Conservation (phyloP, 2,888 invertebrate species). For the Diarsia mendica region DNA sequence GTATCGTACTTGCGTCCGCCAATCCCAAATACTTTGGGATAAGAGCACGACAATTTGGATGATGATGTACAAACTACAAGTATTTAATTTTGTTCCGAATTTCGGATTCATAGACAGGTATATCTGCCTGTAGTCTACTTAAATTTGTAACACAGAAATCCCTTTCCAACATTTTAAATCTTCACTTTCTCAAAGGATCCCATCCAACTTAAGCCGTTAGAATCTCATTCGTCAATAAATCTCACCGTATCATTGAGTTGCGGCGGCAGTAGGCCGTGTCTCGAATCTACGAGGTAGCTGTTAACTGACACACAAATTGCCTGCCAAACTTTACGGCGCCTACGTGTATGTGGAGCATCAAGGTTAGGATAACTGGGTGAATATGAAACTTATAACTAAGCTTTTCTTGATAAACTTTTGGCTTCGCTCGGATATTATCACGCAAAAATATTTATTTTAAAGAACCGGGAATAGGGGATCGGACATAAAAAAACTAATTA, state of each 20-base stretch:
- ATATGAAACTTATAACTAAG: constrained; percentile 7
- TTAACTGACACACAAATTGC: constrained; percentile 59
- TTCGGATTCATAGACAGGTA: no score
- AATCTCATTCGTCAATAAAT: constrained; percentile 50
- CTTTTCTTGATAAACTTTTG: constrained; percentile 7
- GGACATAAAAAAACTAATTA: no score
- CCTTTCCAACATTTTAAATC: not conserved
- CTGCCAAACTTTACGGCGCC: constrained; percentile 52
- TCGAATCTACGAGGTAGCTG: constrained; percentile 31
- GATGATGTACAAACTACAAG: no score
- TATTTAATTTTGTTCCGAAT: no score
- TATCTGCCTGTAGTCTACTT: not conserved
- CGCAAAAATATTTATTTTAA: not conserved
- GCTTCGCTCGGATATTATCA: not conserved
- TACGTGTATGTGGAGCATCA: constrained; percentile 47
- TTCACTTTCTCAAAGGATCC: not conserved
- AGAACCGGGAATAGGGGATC: no score
- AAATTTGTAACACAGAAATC: not conserved
- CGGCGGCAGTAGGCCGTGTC: constrained; percentile 37
- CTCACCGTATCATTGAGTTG: constrained; percentile 44
- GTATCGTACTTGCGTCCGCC: no score
- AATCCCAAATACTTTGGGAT: no score
- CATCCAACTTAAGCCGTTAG: constrained; percentile 14
- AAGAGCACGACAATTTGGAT: no score
- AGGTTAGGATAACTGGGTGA: constrained; percentile 31